Evolutionary conservation across 2,888 invertebrate species (phyloP).

Genomic region (Dorcus hopei): DNA sequence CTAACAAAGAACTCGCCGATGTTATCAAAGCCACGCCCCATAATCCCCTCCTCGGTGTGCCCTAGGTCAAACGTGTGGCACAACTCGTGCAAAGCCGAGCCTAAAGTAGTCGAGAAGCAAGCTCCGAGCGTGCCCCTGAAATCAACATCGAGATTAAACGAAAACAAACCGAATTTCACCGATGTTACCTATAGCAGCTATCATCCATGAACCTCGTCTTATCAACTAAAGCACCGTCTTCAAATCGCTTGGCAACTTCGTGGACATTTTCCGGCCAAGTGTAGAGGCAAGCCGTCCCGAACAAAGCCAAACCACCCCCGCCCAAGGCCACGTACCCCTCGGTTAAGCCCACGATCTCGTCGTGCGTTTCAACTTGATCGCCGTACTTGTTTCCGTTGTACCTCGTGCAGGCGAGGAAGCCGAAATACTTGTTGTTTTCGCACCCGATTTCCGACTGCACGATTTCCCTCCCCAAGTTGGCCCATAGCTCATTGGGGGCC

Average conservation of each 20-base stretch:
- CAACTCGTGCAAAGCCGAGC: conserved; percentile 89
- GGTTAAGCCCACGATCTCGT: conserved; percentile 65
- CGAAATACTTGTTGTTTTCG: conserved; percentile 78
- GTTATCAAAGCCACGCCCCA: conserved; percentile 88
- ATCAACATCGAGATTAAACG: conserved; percentile 1
- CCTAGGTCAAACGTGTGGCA: conserved; percentile 93
- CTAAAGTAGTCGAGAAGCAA: conserved; percentile 86
- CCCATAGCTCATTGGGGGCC: conserved; percentile 80
- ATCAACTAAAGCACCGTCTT: conserved; percentile 65
- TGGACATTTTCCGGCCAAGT: conserved; percentile 78
- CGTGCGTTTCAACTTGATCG: conserved; percentile 62
- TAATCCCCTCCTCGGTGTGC: conserved; percentile 86
- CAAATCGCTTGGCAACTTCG: conserved; percentile 62
- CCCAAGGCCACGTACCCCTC: conserved; percentile 88
- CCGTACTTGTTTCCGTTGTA: conserved; percentile 57
- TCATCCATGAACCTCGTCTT: conserved; percentile 78
- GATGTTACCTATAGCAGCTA: conserved; percentile 71
- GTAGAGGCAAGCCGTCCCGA: conserved; percentile 86
- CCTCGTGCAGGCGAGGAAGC: conserved; percentile 83
- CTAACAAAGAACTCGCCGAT: conserved; percentile 55
- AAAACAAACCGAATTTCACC: background rate
- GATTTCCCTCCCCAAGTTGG: conserved; percentile 78
- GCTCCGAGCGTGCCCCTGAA: conserved; percentile 76
- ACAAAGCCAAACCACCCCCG: conserved; percentile 86
- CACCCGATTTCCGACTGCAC: conserved; percentile 65